Evolutionary conservation across 1,140 invertebrate species (phyloP).

Genomic region (Bombus superbus): DNA sequence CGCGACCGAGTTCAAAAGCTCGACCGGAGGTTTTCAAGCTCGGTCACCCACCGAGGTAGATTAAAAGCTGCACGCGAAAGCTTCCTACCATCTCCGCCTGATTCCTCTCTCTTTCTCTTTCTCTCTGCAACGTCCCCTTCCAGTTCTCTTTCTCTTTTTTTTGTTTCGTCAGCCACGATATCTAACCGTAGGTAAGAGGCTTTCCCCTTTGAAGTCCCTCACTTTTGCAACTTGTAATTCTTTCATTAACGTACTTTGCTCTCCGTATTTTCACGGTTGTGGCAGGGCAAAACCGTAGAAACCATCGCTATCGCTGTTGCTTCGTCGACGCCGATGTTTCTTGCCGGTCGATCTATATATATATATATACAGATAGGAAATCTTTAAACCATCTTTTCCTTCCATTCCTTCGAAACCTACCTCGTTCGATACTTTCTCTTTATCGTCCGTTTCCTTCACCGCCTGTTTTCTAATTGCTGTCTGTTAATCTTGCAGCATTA

Average conservation of each 20-base stretch:
- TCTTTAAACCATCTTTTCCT: constrained; percentile 47
- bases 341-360: background rate
- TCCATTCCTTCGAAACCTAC: background rate
- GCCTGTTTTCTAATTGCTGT: background rate
- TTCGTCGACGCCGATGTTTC: background rate
- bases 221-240: constrained; percentile 70
- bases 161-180: constrained; percentile 60
- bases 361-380: constrained; percentile 35
- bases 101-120: background rate
- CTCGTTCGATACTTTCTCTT: background rate
- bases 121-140: background rate
- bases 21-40: constrained; percentile 63
- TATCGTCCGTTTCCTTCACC: background rate
- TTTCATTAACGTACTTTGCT: constrained; percentile 67
- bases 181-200: constrained; percentile 69
- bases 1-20: constrained; percentile 64
- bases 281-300: constrained; percentile 50
- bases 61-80: constrained; percentile 65
- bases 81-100: constrained; percentile 29
- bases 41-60: constrained; percentile 64
- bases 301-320: constrained; percentile 25
- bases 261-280: constrained; percentile 61
- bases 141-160: constrained; percentile 25
- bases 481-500: constrained; percentile 21
- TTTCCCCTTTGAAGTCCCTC: constrained; percentile 70